phyloP scores from a whole-genome alignment of 2,888 invertebrate species.

The Oscheius sp. region DNA sequence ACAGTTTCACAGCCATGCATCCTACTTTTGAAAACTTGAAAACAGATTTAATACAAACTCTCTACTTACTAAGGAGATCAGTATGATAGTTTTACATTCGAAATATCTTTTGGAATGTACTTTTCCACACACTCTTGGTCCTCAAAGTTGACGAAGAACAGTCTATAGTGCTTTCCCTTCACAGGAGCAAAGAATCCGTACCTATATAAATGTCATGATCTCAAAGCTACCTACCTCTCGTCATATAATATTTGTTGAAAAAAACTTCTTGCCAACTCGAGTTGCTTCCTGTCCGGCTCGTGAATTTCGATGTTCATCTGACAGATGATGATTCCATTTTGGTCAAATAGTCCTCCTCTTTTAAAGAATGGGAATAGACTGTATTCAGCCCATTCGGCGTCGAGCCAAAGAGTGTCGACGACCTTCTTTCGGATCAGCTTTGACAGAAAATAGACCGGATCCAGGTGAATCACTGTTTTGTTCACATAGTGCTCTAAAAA shows the following conservation, averaged over 20 bases:
- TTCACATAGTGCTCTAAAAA: neutral
- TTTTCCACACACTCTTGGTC: too few species aligned
- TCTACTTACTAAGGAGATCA: too few species aligned
- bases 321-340: conserved; percentile 24
- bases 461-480: conserved; percentile 10
- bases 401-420: conserved; percentile 10
- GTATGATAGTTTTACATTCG: too few species aligned
- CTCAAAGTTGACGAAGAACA: too few species aligned
- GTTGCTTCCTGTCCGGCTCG: neutral
- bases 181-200: too few species aligned
- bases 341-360: conserved; percentile 7
- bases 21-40: too few species aligned
- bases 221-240: neutral
- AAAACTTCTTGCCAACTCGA: neutral
- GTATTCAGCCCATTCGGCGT: conserved; percentile 31
- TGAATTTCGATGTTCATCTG: conserved; percentile 22
- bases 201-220: too few species aligned
- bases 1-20: too few species aligned
- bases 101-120: too few species aligned
- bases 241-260: neutral
- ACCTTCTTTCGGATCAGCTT: neutral
- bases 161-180: too few species aligned
- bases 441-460: conserved; percentile 18
- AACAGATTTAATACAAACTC: too few species aligned
- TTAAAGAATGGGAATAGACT: conserved; percentile 8